Evolutionary conservation across 2,888 invertebrate genomes (phyloP).

Genomic region (Drosophila merina): DNA sequence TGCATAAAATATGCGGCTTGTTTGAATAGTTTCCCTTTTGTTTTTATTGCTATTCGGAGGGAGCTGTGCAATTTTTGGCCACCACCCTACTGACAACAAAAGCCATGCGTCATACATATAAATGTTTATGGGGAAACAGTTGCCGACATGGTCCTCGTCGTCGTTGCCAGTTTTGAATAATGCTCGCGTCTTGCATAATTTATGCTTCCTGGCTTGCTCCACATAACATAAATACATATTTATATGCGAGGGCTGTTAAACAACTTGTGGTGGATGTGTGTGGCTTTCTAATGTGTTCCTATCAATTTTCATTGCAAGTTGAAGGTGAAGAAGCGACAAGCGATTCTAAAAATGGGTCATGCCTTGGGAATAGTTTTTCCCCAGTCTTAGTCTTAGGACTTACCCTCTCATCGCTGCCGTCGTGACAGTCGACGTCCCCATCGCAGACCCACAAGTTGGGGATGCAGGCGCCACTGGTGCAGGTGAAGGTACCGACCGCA

Average conservation of each 20-base stretch:
- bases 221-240: slow-evolving; percentile 42
- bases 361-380: too few species aligned
- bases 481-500: slow-evolving; percentile 89
- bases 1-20: slow-evolving; percentile 3
- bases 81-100: slow-evolving; percentile 57
- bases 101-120: slow-evolving; percentile 61
- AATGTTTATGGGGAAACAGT: slow-evolving; percentile 62
- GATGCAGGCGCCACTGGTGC: slow-evolving; percentile 91
- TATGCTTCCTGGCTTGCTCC: slow-evolving; percentile 54
- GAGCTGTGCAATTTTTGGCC: slow-evolving; percentile 47
- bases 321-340: not conserved
- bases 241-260: slow-evolving; percentile 37
- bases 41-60: slow-evolving; percentile 36
- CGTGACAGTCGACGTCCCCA: slow-evolving; percentile 93
- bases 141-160: slow-evolving; percentile 43
- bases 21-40: not conserved
- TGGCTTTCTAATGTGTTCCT: slow-evolving; percentile 26
- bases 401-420: slow-evolving; percentile 92
- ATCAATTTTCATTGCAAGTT: slow-evolving; percentile 25
- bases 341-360: not conserved
- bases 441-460: slow-evolving; percentile 93
- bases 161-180: slow-evolving; percentile 64
- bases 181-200: slow-evolving; percentile 70
- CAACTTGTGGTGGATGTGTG: not conserved
- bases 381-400: slow-evolving; percentile 56